Conservation (phyloP, 2,113 vertebrate genomes). For the Prinia subflava region DNA sequence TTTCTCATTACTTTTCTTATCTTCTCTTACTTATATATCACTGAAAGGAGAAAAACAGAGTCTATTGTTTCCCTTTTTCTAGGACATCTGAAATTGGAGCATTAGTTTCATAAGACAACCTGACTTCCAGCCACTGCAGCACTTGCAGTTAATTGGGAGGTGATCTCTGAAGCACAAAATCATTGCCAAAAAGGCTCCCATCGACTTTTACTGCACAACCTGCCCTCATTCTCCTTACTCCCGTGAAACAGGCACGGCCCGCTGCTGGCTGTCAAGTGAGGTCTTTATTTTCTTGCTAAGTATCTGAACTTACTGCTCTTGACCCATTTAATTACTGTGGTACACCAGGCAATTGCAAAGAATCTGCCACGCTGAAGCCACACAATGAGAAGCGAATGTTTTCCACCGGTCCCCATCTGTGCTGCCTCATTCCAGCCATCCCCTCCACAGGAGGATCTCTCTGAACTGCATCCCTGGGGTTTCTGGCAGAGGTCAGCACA, state of each 20-base stretch:
- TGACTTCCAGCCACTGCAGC: slow-evolving; percentile 12
- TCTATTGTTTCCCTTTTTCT: background rate
- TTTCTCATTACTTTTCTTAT: background rate
- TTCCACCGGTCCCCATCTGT: slow-evolving; percentile 45
- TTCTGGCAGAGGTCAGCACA: slow-evolving; percentile 64
- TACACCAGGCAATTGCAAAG: slow-evolving; percentile 57
- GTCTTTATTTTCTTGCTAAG: slow-evolving; percentile 58
- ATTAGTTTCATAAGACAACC: background rate
- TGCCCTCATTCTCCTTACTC: slow-evolving; percentile 3
- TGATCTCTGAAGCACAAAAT: slow-evolving; percentile 27
- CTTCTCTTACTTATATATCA: background rate
- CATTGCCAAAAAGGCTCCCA: slow-evolving; percentile 29
- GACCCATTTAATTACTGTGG: slow-evolving; percentile 59
- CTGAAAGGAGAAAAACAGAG: background rate
- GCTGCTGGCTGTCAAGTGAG: slow-evolving; percentile 34
- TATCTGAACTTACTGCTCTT: slow-evolving; percentile 41
- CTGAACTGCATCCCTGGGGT: slow-evolving; percentile 64
- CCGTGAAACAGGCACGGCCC: background rate
- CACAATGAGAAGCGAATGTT: slow-evolving; percentile 37
- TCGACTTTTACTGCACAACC: slow-evolving; percentile 24
- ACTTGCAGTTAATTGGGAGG: background rate
- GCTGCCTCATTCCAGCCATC: slow-evolving; percentile 33
- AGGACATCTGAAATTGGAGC: background rate
- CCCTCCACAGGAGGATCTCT: slow-evolving; percentile 39
- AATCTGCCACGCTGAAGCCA: slow-evolving; percentile 49